Evolutionary conservation across 64 coral and sea anemone genomes (phyloP).

Genomic region (Pachyseris speciosa): DNA sequence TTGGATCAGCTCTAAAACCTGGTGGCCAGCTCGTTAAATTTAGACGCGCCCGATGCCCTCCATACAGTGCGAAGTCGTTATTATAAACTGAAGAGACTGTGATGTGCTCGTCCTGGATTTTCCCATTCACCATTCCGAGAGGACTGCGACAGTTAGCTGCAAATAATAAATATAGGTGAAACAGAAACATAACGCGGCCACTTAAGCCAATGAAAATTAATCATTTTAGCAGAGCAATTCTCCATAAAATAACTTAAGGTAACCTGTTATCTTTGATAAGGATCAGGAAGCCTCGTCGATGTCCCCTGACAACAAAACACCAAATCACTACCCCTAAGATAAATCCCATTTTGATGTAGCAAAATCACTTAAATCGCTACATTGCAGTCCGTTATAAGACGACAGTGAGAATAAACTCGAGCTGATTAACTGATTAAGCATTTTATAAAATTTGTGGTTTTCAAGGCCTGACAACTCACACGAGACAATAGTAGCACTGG

Average conservation of each 20-base stretch:
- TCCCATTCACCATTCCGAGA: conserved; percentile 50
- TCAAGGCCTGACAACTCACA: neutral
- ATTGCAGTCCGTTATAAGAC: neutral
- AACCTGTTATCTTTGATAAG: conserved; percentile 65
- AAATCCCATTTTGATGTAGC: neutral
- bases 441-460: neutral
- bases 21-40: conserved; percentile 50
- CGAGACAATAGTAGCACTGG: too few species aligned
- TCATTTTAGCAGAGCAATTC: neutral
- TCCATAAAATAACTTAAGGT: neutral
- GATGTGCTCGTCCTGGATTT: conserved; percentile 58
- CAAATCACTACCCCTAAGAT: conserved; percentile 11
- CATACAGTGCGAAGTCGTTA: conserved; percentile 52
- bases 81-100: conserved; percentile 50
- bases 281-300: neutral
- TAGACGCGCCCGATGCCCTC: conserved; percentile 52
- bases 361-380: neutral
- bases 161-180: conserved; percentile 29
- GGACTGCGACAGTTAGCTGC: conserved; percentile 57
- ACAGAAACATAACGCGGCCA: too few species aligned
- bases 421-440: neutral
- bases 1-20: conserved; percentile 37
- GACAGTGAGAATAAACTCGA: neutral
- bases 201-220: neutral
- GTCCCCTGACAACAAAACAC: neutral